These are phyloP conservation scores for Barypeithes pellucidus DNA, from an alignment of 2,888 invertebrate species.

Conservation along the genomic window DNA sequence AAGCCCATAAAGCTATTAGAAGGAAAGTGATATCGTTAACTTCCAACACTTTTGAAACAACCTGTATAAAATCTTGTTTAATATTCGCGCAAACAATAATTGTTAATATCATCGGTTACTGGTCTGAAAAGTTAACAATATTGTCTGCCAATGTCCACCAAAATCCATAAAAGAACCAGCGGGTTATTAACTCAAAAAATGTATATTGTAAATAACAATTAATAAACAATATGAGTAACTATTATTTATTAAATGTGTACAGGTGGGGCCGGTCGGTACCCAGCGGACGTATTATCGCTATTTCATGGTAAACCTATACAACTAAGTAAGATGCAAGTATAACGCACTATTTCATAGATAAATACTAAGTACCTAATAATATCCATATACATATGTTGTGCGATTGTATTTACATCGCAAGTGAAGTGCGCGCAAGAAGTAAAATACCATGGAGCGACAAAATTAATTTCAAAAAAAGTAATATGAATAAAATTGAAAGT, in stretches of 20 bases:
- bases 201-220: background rate
- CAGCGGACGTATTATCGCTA: background rate
- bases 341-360: constrained; percentile 1
- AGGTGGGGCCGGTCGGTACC: background rate
- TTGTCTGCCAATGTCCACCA: background rate
- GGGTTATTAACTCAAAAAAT: constrained; percentile 5
- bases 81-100: no score
- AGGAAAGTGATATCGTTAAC: no score
- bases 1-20: no score
- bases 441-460: background rate
- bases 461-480: background rate
- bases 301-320: background rate
- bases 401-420: background rate
- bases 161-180: constrained; percentile 1
- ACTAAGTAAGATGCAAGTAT: background rate
- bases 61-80: background rate
- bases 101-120: no score
- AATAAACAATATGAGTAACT: background rate
- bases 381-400: no score
- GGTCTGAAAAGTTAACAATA: background rate
- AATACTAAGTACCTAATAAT: background rate
- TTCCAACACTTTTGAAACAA: background rate
- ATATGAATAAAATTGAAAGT: constrained; percentile 8
- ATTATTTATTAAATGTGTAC: no score
- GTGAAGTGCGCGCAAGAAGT: background rate